Evolutionary conservation across 2,797 vertebrate genomes (phyloP).

Genomic region (Buphagus erythrorhynchus): DNA sequence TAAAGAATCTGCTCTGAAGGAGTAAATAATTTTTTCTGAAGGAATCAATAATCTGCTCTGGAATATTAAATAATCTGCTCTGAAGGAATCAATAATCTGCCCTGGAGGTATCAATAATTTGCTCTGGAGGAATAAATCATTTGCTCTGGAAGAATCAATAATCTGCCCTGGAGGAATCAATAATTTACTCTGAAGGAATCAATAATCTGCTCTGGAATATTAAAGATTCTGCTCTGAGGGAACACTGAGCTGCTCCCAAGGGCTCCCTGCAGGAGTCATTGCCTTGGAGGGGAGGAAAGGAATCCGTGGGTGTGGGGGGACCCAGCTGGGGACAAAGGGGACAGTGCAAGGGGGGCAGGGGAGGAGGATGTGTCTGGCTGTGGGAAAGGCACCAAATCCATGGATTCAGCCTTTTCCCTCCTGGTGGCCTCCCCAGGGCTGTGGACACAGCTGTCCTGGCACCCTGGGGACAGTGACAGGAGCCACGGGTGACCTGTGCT

Average conservation of each 20-base stretch:
- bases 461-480: neutral
- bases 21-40: neutral
- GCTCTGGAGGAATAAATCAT: accelerated
- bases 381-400: neutral
- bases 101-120: neutral
- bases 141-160: neutral
- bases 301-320: neutral
- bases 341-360: accelerated
- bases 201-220: neutral
- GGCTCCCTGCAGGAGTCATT: neutral
- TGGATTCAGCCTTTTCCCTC: neutral
- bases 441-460: neutral
- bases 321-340: neutral
- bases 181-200: neutral
- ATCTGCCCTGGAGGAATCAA: neutral
- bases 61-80: neutral
- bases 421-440: neutral
- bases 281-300: neutral
- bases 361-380: neutral
- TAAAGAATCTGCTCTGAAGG: neutral
- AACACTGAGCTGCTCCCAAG: too few relatives aligned
- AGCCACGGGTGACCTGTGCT: neutral
- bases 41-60: neutral
- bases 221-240: neutral
- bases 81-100: neutral